phyloP scores from a whole-genome alignment of 1,140 invertebrate genomes.

The Drosophila ohnishii region DNA sequence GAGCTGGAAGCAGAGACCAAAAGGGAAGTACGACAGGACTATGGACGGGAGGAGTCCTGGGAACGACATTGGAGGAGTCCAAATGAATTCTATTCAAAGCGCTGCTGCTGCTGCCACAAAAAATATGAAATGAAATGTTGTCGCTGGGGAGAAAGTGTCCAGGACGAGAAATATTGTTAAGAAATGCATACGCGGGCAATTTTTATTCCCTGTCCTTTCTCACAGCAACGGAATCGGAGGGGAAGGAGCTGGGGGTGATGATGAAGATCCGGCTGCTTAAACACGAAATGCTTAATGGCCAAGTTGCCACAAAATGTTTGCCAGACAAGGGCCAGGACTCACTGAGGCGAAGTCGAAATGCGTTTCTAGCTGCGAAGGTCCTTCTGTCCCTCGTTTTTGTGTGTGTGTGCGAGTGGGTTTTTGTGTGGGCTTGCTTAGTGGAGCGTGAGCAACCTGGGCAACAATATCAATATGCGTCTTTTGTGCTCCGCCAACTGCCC shows the following conservation, averaged over 20 bases:
- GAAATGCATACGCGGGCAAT: constrained; percentile 76
- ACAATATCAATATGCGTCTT: constrained; percentile 77
- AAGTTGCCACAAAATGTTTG: constrained; percentile 77
- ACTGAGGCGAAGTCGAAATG: constrained; percentile 73
- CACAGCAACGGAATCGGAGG: neutral
- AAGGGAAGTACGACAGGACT: constrained; percentile 14
- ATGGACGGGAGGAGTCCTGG: constrained; percentile 19
- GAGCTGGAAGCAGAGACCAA: neutral
- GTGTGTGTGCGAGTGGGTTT: neutral
- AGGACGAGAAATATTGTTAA: constrained; percentile 60
- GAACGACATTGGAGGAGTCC: constrained; percentile 35
- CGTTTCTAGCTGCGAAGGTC: constrained; percentile 62
- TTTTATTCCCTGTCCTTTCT: constrained; percentile 38
- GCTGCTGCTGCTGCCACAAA: constrained; percentile 29
- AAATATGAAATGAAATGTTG: constrained; percentile 77
- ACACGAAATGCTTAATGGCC: constrained; percentile 73
- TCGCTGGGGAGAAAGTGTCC: constrained; percentile 46
- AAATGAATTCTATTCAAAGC: constrained; percentile 78
- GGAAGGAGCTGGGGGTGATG: neutral
- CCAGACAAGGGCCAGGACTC: constrained; percentile 41
- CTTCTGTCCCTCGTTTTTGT: constrained; percentile 22
- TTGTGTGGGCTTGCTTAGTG: constrained; percentile 48
- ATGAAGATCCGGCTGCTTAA: constrained; percentile 32
- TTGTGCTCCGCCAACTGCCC: constrained; percentile 34
- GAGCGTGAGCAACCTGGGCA: constrained; percentile 67